Evolutionary conservation across 2,888 invertebrate species (phyloP).

Genomic region (Rhagium mordax): DNA sequence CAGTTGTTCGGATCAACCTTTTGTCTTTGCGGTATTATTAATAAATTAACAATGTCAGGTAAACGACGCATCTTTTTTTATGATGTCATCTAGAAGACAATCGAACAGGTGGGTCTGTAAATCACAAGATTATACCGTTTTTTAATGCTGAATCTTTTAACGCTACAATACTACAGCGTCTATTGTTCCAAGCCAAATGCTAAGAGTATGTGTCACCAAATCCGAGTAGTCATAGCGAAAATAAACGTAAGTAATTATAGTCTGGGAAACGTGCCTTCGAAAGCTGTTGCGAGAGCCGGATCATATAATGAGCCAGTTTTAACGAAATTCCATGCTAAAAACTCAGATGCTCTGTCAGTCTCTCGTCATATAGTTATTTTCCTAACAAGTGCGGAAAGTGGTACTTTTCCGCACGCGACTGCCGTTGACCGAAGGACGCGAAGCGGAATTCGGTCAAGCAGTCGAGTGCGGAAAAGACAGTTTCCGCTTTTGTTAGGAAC

Average conservation of each 20-base stretch:
- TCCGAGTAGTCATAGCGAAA: slow-evolving; percentile 5
- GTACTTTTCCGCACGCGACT: too few species aligned
- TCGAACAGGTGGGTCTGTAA: slow-evolving; percentile 27
- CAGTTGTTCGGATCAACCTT: slow-evolving; percentile 29
- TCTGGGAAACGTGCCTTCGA: neutral
- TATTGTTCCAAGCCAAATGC: slow-evolving; percentile 28
- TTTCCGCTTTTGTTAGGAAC: too few species aligned
- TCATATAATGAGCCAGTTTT: too few species aligned
- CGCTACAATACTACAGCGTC: slow-evolving; percentile 6
- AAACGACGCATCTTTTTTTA: slow-evolving; percentile 21
- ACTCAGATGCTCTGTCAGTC: too few species aligned
- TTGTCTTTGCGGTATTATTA: slow-evolving; percentile 31
- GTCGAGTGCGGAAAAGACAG: too few species aligned
- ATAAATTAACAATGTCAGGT: slow-evolving; percentile 25
- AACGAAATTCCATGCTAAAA: too few species aligned
- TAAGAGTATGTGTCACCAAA: slow-evolving; percentile 18
- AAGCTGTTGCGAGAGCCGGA: too few species aligned
- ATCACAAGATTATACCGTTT: slow-evolving; percentile 19
- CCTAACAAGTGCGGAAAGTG: too few species aligned
- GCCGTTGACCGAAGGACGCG: too few species aligned
- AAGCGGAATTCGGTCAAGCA: too few species aligned
- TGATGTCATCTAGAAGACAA: slow-evolving; percentile 18
- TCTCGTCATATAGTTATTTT: too few species aligned
- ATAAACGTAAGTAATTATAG: slow-evolving; percentile 1
- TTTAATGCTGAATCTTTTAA: slow-evolving; percentile 18